These are phyloP conservation scores for Corythornis madagascariensis DNA, from an alignment of 2,113 vertebrate species.

Conservation along the genomic window DNA sequence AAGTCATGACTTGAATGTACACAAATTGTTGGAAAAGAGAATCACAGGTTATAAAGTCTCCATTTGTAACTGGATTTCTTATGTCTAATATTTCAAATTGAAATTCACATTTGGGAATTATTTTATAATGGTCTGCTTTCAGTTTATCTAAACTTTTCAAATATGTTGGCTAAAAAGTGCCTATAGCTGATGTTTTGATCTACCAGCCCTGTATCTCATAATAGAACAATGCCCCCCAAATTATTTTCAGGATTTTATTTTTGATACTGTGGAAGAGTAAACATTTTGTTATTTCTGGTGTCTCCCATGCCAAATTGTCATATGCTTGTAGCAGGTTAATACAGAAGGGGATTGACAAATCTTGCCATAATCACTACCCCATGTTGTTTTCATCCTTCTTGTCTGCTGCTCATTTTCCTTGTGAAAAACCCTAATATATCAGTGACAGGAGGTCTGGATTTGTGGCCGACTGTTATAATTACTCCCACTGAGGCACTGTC, in stretches of 20 bases:
- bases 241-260: neutral
- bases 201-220: neutral
- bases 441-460: constrained; percentile 78
- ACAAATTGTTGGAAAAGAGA: constrained; percentile 44
- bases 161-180: neutral
- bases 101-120: constrained; percentile 19
- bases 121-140: constrained; percentile 21
- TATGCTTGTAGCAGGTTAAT: constrained; percentile 52
- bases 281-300: neutral
- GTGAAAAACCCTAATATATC: constrained; percentile 70
- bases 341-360: constrained; percentile 49
- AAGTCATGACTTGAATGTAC: neutral
- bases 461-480: constrained; percentile 79
- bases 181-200: neutral
- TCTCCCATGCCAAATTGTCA: constrained; percentile 30
- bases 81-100: neutral
- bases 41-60: constrained; percentile 37
- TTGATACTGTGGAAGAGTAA: neutral
- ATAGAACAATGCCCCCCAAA: neutral
- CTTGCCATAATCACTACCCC: constrained; percentile 65
- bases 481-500: constrained; percentile 80
- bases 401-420: constrained; percentile 73
- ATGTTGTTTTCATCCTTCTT: constrained; percentile 71
- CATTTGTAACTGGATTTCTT: constrained; percentile 27
- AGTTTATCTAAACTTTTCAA: constrained; percentile 14